Evolutionary conservation across 1,140 invertebrate genomes (phyloP), one percentile per base, ranked within the genome.

Genomic region (Drosophila oshimai): DNA sequence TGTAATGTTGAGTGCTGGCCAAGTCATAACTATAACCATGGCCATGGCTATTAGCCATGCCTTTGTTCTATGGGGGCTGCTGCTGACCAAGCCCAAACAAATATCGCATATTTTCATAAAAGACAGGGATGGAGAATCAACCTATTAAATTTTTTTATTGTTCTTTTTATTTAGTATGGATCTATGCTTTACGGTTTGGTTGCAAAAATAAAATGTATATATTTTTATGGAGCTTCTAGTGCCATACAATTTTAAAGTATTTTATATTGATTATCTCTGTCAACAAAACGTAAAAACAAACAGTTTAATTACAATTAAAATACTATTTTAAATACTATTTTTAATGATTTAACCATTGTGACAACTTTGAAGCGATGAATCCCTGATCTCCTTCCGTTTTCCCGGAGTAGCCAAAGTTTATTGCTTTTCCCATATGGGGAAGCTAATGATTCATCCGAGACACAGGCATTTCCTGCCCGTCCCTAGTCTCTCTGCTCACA

Each of bases 1-100:
- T 60, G 37, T 44, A 44, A 44, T 62, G 36, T 75, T 53, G 54
- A 72, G 65, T 41, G 54, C 42, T 81, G 74, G 60, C 79, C 79
- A 84, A 68, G 57, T 70, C 39, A 55, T 64, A 62, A 47, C 65
- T 64, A 74, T 70, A 79, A 54, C 58, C 78, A 84, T 83, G 72
- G 72, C 47, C 68, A 58, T 67, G 75, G 75, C 61, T 74, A 78
- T 73, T 60, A 47, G 65, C 47, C 77, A 65, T 65, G 71, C 77
- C 80, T 74, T 84, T 84, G 79, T 83, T 78, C 81, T 67, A 70
- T 84, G 77, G 69, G 49, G 31, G 68, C 34, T 61, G 57, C 34
- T 60, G 58, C 54, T 65, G 79, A 74, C 79, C 79, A 84, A 83
- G 80, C 79, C 79, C 79, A 65, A 83, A 79, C 74, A 74, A 83